Percentiles rank a stretch among this genome's conserved stretches.
Conservation (phyloP, 2,888 invertebrate genomes). For the Eupsilia transversa region DNA sequence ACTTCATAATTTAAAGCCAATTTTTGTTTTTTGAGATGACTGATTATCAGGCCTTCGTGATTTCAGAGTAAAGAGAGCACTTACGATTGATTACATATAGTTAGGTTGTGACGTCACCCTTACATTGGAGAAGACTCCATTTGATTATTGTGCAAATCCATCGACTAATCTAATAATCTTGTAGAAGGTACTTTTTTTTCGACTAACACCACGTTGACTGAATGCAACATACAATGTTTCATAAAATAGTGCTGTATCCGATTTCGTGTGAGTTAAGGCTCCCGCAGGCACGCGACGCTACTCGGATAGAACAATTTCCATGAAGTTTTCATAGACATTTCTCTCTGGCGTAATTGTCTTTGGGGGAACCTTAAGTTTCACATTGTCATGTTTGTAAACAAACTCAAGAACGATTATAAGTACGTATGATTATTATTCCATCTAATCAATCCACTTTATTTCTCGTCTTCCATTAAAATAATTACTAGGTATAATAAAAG, state of each 20-base stretch:
- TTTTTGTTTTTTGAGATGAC: not conserved
- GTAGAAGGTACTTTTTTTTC: too few relatives aligned
- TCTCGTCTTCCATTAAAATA: not conserved
- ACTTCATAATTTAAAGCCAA: not conserved
- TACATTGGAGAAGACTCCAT: too few relatives aligned
- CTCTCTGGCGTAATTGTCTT: too few relatives aligned
- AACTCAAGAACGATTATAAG: not conserved
- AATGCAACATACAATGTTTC: not conserved
- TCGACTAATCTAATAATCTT: not conserved
- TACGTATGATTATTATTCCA: not conserved
- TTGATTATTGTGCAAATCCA: not conserved
- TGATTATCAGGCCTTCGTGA: not conserved
- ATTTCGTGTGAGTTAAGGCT: too few relatives aligned
- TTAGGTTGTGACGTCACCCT: not conserved
- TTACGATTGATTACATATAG: not conserved
- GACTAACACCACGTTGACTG: too few relatives aligned
- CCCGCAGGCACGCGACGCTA: too few relatives aligned
- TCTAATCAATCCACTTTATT: not conserved
- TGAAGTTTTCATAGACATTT: too few relatives aligned
- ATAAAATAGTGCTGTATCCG: not conserved
- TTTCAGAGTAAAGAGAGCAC: not conserved
- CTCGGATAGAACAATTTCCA: too few relatives aligned
- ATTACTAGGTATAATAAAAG: not conserved
- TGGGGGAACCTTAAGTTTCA: too few relatives aligned
- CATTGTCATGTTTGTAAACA: not conserved